phyloP scores from a whole-genome alignment of 2,113 vertebrate species.

The Phaetusa simplex region DNA sequence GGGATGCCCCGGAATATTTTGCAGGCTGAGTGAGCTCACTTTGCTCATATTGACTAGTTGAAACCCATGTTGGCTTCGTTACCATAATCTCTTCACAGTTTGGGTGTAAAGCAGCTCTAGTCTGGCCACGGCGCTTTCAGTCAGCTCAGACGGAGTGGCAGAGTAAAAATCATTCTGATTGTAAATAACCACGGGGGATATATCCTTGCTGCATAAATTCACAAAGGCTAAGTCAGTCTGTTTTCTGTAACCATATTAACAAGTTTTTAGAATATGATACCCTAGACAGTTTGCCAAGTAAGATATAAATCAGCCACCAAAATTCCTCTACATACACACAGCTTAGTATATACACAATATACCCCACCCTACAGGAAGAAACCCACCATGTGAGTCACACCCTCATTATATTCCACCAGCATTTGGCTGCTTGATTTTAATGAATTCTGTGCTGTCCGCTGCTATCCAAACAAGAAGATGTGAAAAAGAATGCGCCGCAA shows the following conservation, averaged over 20 bases:
- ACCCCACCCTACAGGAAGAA: not conserved
- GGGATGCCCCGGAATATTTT: not conserved
- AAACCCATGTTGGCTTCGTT: not conserved
- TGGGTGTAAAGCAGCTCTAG: not conserved
- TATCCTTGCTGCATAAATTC: not conserved
- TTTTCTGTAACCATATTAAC: not conserved
- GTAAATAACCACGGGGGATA: not conserved
- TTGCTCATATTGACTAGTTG: not conserved
- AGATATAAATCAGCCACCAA: not conserved
- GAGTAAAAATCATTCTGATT: not conserved
- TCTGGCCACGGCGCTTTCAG: rapidly evolving
- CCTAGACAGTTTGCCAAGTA: not conserved
- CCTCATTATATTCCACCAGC: not conserved
- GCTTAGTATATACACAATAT: not conserved
- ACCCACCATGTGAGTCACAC: not conserved
- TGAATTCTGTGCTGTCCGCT: not conserved
- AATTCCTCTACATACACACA: not conserved
- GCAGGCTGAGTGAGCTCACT: not conserved
- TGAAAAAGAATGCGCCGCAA: not conserved
- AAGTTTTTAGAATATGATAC: not conserved
- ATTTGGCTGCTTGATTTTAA: not conserved
- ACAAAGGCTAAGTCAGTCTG: not conserved
- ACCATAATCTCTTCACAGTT: not conserved
- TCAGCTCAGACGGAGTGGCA: not conserved
- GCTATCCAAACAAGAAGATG: not conserved